Evolutionary conservation across 2,888 invertebrate genomes (phyloP), one percentile per base, ranked within the genome.

Genomic region (Cremastinae sp.): DNA sequence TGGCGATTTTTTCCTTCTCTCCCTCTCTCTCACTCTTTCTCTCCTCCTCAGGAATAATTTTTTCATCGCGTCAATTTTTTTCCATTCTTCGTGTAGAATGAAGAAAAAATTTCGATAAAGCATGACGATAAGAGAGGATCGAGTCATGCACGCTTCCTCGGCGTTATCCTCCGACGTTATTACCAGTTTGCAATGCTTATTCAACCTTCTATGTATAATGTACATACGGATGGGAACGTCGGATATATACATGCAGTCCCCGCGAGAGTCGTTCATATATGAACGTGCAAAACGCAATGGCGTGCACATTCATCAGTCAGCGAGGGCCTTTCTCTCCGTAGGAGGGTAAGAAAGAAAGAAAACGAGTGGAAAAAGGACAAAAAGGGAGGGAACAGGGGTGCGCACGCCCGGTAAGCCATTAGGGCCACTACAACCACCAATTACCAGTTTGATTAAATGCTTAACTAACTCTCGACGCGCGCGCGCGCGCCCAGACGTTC

Each of bases 391-490:
- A 43, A 4, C 4, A 41, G 16, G 10, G 41, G 66, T 58, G 74
- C 72, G 69, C 53, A 70, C 82, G 82, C 82, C 79, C 81, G 82
- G 79, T 74, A 82, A 83, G 83, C 85, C 87, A 88, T 88, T 88
- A 87, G 86, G 83, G 69, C 81, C 81, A 81, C 82, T 84, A 83
- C 87, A 88, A 85, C 87, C 88, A 86, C 86, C 87, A 88, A 88
- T 88, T 88, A 88, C 86, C 83, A 84, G 86, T 88, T 88, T 88
- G 88, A 88, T 88, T 88, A 88, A 88, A 88, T 87, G 88, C 87
- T 88, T 87, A 88, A 87, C 88, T 87, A 87, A 88, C 87, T 88
- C 86, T 78, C 86, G 83, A 85, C 69, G 49, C 18, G 53, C 53
- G 53, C 18, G 53, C 53, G 53, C 35, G 35, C 28, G 28, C 28